Evolutionary conservation across 2,797 vertebrate species (phyloP).

Genomic region (Limosa lapponica): DNA sequence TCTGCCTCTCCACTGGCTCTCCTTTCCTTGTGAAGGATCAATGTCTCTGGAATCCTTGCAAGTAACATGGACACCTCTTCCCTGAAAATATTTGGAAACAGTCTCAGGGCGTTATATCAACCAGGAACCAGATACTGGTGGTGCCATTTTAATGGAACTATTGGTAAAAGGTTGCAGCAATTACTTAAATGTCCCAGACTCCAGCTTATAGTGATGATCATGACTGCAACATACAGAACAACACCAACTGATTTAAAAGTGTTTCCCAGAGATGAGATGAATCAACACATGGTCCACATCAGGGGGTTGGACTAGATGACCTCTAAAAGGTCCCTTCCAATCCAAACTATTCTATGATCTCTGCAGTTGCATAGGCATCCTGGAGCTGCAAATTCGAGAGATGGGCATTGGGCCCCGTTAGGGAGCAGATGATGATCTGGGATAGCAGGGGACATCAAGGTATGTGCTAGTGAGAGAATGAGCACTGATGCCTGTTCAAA

Average conservation of each 20-base stretch:
- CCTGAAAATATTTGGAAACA: not conserved
- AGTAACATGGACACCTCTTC: not conserved
- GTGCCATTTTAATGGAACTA: not conserved
- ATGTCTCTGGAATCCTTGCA: not conserved
- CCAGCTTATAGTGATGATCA: fast-evolving
- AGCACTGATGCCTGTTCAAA: not conserved
- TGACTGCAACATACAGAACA: not conserved
- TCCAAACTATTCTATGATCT: not conserved
- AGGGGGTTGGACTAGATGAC: not conserved
- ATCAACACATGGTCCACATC: not conserved
- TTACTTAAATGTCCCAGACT: not conserved
- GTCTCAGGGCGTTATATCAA: not conserved
- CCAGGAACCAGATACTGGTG: not conserved
- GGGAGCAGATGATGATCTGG: not conserved
- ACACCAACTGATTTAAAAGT: not conserved
- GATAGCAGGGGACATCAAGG: not conserved
- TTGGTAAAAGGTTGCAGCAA: not conserved
- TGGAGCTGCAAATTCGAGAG: not conserved
- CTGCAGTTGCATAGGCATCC: not conserved
- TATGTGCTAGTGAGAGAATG: not conserved
- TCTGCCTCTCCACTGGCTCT: not conserved
- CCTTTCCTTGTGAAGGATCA: not conserved
- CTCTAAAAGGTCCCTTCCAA: not conserved
- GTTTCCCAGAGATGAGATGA: not conserved
- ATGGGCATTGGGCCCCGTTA: fast-evolving